These are phyloP conservation scores for Dendrocincla fuliginosa DNA, from an alignment of 2,797 vertebrate genomes.

Conservation along the genomic window DNA sequence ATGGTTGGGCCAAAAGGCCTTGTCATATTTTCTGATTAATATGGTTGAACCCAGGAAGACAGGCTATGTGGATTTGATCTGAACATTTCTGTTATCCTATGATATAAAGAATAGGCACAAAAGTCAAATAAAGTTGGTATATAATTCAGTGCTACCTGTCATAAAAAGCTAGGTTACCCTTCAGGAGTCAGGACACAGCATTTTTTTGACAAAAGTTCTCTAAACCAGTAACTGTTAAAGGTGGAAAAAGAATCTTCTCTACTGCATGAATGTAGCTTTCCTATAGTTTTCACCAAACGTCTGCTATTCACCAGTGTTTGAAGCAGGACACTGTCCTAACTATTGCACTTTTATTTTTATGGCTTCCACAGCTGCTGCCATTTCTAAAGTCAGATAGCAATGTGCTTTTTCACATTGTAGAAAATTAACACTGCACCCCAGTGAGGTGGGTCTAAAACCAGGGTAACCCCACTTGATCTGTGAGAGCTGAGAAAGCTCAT, in stretches of 20 bases:
- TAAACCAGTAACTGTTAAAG: not conserved
- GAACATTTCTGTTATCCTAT: not conserved
- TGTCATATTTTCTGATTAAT: not conserved
- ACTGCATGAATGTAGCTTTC: not conserved
- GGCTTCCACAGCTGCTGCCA: not conserved
- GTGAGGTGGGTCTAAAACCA: not conserved
- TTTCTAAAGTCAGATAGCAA: not conserved
- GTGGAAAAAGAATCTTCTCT: not conserved
- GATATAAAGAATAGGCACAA: not conserved
- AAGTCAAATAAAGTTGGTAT: not conserved
- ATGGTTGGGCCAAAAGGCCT: not conserved
- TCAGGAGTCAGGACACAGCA: not conserved
- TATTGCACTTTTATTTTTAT: not conserved
- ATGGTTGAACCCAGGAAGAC: accelerated
- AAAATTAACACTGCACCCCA: not conserved
- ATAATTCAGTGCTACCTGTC: not conserved
- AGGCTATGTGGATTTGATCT: not conserved
- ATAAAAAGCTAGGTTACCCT: not conserved
- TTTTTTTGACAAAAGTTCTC: not conserved
- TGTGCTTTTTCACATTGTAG: not conserved
- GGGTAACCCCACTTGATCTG: not conserved
- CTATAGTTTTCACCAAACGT: not conserved
- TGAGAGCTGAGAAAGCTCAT: not conserved
- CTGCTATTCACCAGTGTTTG: not conserved
- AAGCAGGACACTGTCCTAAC: not conserved